Evolutionary conservation across 2,888 invertebrate species (phyloP), one percentile per base, ranked within the genome.

Genomic region (Hyles lineata): DNA sequence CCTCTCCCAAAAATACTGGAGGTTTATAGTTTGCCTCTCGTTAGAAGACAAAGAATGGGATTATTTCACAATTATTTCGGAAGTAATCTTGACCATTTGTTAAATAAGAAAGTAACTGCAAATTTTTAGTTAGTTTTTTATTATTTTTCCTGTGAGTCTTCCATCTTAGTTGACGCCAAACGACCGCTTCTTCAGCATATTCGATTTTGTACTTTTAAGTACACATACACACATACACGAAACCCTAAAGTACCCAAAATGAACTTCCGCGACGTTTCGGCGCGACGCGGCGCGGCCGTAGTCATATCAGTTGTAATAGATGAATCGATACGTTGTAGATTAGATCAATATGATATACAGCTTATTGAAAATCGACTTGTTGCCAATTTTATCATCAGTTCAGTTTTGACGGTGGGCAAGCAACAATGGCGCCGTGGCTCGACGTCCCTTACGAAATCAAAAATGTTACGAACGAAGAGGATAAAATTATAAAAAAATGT

Each of bases 401-500:
- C 72, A 70, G 52, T 61, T 70, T 70, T 32, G 61, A 43, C 55
- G 61, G 52, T 73, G 73, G 61, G 17, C 43, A 32, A 78, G 77
- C 21, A 70, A 79, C 74, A 11, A 93, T 94, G 93, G 85, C 91
- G 70, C 92, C 92, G 1, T 87, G 86, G 85, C 76, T 86, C 69
- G 86, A 91, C 5, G 79, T 92, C 58, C 93, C 93, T 0, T 92
- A 90, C 71, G 88, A 91, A 63, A 90, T 94, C 19, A 85, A 80
- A 8, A 81, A 88, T 59, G 91, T 93, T 43, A 85, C 88, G 0
- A 74, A 87, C 0, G 93, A 93, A 19, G 94, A 94, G 72, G 90
- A 92, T 15, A 93, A 90, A 75, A 70, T 90, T 2, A 90, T 93
- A 52, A 90, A 88, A 76, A 94, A 92, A 86, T 93, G 93, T 72